These are phyloP conservation scores for Acipenser oxyrinchus DNA, from an alignment of 2,797 vertebrate species.

Conservation along the genomic window DNA sequence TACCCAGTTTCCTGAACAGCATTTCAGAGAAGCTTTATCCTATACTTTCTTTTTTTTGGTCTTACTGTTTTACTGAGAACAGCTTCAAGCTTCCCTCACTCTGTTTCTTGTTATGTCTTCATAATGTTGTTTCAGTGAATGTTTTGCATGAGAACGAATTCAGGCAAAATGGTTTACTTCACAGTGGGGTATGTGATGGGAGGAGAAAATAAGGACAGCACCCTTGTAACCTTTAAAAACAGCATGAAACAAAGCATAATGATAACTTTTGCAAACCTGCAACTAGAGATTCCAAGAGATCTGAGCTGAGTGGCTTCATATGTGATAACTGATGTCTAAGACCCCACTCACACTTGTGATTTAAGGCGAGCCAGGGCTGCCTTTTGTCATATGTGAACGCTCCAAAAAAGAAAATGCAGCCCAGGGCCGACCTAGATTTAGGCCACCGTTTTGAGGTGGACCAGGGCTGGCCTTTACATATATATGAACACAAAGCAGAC, in stretches of 20 bases:
- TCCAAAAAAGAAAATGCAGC: too few relatives aligned
- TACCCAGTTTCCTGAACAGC: conserved; percentile 28
- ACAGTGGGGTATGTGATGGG: neutral
- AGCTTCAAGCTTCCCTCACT: neutral
- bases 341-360: too few relatives aligned
- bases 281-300: neutral
- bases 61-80: conserved; percentile 1
- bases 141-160: neutral
- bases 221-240: neutral
- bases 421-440: too few relatives aligned
- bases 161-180: neutral
- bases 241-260: neutral
- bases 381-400: too few relatives aligned
- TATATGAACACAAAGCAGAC: too few relatives aligned
- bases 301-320: too few relatives aligned
- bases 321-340: too few relatives aligned
- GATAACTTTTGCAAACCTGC: neutral
- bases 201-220: neutral
- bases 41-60: neutral
- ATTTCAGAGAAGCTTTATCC: conserved; percentile 21
- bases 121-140: neutral
- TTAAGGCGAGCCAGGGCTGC: too few relatives aligned
- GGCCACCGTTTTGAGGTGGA: too few relatives aligned
- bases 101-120: neutral
- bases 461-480: too few relatives aligned